Evolutionary conservation across 2,113 vertebrate species (phyloP).

Genomic region (Pampusana beccarii): DNA sequence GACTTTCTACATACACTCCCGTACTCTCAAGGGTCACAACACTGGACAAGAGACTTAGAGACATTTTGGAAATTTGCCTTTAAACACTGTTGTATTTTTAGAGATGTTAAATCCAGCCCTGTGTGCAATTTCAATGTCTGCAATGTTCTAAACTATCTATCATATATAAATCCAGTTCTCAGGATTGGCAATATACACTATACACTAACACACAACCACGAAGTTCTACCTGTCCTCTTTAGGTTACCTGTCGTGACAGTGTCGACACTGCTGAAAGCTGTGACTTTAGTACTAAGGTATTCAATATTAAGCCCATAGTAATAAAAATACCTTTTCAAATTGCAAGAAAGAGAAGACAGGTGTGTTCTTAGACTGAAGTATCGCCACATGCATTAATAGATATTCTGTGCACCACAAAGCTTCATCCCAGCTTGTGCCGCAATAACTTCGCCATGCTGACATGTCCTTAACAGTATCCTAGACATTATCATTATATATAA

Average conservation of each 20-base stretch:
- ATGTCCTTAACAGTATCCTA: not conserved
- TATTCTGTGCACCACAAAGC: not conserved
- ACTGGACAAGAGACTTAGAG: not conserved
- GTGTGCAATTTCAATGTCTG: not conserved
- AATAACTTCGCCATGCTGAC: not conserved
- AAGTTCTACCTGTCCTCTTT: not conserved
- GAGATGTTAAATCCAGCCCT: not conserved
- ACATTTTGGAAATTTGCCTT: conserved; percentile 27
- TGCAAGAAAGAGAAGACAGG: not conserved
- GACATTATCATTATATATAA: not conserved
- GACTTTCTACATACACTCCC: not conserved
- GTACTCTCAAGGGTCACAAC: not conserved
- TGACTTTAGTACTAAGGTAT: not conserved
- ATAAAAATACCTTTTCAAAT: conserved; percentile 12
- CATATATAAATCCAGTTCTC: not conserved
- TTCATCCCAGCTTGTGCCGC: not conserved
- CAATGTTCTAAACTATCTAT: not conserved
- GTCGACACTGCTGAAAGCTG: not conserved
- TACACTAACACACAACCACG: not conserved
- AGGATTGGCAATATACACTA: not conserved
- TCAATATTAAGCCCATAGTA: not conserved
- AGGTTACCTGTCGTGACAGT: not conserved
- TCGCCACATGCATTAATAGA: not conserved
- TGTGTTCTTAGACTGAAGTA: not conserved
- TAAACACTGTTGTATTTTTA: conserved; percentile 1